Evolutionary conservation across 2,888 invertebrate species (phyloP).

Genomic region (Sympetrum striolatum): DNA sequence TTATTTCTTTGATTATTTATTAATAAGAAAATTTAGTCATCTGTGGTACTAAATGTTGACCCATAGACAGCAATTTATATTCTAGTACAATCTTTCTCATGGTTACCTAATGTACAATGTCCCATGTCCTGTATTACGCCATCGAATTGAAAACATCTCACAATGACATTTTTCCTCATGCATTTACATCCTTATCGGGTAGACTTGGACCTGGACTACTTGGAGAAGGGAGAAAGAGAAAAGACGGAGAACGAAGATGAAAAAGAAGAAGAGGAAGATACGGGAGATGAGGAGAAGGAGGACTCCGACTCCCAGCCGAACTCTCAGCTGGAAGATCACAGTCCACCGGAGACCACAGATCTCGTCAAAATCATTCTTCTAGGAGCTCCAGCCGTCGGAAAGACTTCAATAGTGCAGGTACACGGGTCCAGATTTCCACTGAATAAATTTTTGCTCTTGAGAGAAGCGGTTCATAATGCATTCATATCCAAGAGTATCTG

Average conservation of each 20-base stretch:
- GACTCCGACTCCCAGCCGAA: background rate
- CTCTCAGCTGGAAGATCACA: conserved; percentile 59
- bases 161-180: background rate
- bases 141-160: no score
- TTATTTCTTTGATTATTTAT: no score
- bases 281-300: background rate
- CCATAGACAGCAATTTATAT: no score
- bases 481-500: no score
- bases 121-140: no score
- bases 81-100: no score
- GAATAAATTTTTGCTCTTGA: background rate
- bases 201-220: conserved; percentile 21
- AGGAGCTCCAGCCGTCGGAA: conserved; percentile 91
- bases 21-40: no score
- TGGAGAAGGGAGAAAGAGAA: background rate
- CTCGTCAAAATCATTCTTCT: conserved; percentile 84
- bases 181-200: background rate
- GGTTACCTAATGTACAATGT: no score
- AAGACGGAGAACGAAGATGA: background rate
- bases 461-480: no score
- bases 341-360: conserved; percentile 65
- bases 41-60: no score
- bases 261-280: background rate
- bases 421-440: background rate
- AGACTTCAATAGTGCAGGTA: conserved; percentile 91